Conservation (phyloP, 2,888 invertebrate genomes). For the Scelioninae gen. 1 region DNA sequence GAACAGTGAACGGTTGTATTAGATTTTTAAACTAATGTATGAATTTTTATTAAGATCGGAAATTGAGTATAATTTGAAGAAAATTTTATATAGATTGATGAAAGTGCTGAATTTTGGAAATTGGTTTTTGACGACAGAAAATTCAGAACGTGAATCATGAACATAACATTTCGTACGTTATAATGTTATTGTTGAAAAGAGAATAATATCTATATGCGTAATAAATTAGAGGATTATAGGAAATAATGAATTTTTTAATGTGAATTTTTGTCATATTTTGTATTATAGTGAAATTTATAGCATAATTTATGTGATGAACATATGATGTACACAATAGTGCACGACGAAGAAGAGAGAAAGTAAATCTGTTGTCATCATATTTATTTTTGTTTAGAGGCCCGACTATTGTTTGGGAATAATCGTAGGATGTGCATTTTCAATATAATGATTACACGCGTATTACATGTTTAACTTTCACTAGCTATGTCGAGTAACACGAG, state of each 20-base stretch:
- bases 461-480: slow-evolving; percentile 72
- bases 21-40: too few species aligned
- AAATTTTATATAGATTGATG: slow-evolving; percentile 8
- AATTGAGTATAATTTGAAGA: slow-evolving; percentile 1
- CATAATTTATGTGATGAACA: slow-evolving; percentile 39
- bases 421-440: slow-evolving; percentile 69
- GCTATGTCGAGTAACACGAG: slow-evolving; percentile 36
- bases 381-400: slow-evolving; percentile 65
- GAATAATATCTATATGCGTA: slow-evolving; percentile 32
- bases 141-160: slow-evolving; percentile 17
- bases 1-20: too few species aligned
- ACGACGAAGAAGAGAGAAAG: slow-evolving; percentile 65
- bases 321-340: slow-evolving; percentile 33
- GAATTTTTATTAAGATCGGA: background rate
- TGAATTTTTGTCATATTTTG: slow-evolving; percentile 49
- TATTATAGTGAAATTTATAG: slow-evolving; percentile 38
- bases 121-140: slow-evolving; percentile 17
- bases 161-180: slow-evolving; percentile 13
- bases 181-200: slow-evolving; percentile 10
- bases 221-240: slow-evolving; percentile 40
- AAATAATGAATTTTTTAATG: slow-evolving; percentile 43
- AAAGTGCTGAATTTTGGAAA: slow-evolving; percentile 16
- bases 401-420: slow-evolving; percentile 68
- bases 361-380: slow-evolving; percentile 65
- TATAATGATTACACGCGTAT: slow-evolving; percentile 71